phyloP scores from a whole-genome alignment of 1,140 invertebrate species.

The Saccostrea glomerata region DNA sequence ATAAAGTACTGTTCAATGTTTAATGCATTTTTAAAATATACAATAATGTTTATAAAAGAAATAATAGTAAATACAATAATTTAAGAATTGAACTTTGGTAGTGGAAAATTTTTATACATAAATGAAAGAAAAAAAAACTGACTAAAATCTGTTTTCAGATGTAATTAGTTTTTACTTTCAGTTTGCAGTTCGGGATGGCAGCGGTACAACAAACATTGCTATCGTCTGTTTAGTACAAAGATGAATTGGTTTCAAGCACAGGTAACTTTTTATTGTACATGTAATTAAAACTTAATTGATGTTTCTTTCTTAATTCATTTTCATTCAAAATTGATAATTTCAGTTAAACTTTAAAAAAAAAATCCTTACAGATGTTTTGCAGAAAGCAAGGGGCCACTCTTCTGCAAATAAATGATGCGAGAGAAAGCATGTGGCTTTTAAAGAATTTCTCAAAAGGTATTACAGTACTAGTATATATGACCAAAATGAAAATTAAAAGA shows the following conservation, averaged over 20 bases:
- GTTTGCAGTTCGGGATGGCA: neutral
- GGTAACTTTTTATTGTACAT: neutral
- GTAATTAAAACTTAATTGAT: too few relatives aligned
- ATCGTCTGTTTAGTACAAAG: neutral
- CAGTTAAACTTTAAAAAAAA: too few relatives aligned
- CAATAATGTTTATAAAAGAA: too few relatives aligned
- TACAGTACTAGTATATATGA: neutral
- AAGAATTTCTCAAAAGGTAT: neutral
- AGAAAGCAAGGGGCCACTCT: neutral
- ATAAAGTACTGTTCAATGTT: too few relatives aligned
- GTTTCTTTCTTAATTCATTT: too few relatives aligned
- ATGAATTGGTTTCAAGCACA: conserved; percentile 21
- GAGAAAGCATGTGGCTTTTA: neutral
- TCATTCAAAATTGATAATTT: too few relatives aligned
- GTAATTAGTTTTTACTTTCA: neutral
- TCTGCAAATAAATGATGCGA: neutral
- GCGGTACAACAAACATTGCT: neutral
- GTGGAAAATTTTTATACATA: too few relatives aligned
- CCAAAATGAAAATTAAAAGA: neutral
- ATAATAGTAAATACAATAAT: too few relatives aligned
- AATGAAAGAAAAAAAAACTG: too few relatives aligned
- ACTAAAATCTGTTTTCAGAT: too few relatives aligned
- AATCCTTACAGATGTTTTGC: neutral
- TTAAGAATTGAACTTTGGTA: too few relatives aligned
- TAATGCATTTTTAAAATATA: too few relatives aligned